These are phyloP conservation scores for Gadus macrocephalus DNA, from an alignment of 2,113 vertebrate species.

Conservation along the genomic window DNA sequence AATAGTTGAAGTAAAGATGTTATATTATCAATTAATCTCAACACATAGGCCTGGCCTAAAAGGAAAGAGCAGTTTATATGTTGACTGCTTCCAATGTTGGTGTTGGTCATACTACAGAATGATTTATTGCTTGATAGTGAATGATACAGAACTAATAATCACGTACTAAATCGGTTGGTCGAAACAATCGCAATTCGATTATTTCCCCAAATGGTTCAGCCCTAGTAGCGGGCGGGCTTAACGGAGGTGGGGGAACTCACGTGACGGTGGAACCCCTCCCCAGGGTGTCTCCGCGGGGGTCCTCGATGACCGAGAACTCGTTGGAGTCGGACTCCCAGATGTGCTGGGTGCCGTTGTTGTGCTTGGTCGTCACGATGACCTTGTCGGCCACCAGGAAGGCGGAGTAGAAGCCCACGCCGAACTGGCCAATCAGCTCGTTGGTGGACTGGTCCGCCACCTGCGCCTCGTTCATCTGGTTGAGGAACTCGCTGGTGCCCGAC, in stretches of 20 bases:
- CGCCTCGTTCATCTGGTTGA: constrained; percentile 91
- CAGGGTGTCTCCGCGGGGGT: constrained; percentile 90
- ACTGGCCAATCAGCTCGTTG: constrained; percentile 97
- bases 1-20: no score
- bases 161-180: no score
- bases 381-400: constrained; percentile 97
- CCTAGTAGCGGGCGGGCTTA: no score
- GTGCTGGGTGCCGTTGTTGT: constrained; percentile 95
- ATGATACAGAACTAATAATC: no score
- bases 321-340: constrained; percentile 99
- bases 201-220: not conserved
- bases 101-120: no score
- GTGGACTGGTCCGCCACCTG: constrained; percentile 91
- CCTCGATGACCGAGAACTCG: constrained; percentile 89
- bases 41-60: no score
- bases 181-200: no score
- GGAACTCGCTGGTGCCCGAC: constrained; percentile 97
- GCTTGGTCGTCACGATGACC: constrained; percentile 95
- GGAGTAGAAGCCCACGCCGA: constrained; percentile 98
- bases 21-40: no score
- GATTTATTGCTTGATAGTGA: no score
- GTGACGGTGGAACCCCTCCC: constrained; percentile 94
- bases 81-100: no score
- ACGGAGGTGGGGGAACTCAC: constrained; percentile 73
- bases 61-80: no score